Conservation (phyloP, 2,113 vertebrate genomes). For the Pitta sordida region DNA sequence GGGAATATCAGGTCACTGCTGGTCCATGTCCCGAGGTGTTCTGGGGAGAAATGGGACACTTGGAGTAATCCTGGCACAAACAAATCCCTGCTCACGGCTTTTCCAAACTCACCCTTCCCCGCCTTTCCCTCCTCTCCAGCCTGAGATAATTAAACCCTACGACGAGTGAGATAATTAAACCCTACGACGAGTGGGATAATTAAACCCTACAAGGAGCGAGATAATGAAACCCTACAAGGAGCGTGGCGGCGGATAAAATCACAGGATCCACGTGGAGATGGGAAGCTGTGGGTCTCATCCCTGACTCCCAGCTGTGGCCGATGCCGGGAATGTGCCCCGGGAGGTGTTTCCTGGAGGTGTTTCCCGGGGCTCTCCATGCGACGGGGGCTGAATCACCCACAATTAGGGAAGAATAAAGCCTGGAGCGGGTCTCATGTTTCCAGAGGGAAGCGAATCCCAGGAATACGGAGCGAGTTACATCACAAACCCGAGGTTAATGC, state of each 20-base stretch:
- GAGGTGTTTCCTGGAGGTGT: neutral
- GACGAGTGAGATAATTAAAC: neutral
- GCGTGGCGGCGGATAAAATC: neutral
- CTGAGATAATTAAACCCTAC: neutral
- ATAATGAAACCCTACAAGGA: neutral
- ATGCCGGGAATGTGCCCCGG: neutral
- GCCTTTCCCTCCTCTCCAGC: neutral
- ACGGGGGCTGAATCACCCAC: neutral
- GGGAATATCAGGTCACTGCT: rapidly evolving
- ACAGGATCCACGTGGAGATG: neutral
- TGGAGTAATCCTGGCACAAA: neutral
- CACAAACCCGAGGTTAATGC: constrained; percentile 1
- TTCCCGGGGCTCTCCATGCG: neutral
- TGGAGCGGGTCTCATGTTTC: constrained; percentile 11
- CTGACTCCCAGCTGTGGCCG: neutral
- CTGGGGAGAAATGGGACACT: neutral
- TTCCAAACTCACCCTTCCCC: neutral
- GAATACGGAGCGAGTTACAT: neutral
- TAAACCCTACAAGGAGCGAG: neutral
- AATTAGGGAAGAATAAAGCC: constrained; percentile 16
- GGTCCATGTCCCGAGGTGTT: neutral
- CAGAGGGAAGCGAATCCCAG: neutral
- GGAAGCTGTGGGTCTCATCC: neutral
- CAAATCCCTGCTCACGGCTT: neutral
- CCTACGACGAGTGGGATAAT: neutral